Evolutionary conservation across 2,797 vertebrate species (phyloP).

Genomic region (Glyptemys insculpta): DNA sequence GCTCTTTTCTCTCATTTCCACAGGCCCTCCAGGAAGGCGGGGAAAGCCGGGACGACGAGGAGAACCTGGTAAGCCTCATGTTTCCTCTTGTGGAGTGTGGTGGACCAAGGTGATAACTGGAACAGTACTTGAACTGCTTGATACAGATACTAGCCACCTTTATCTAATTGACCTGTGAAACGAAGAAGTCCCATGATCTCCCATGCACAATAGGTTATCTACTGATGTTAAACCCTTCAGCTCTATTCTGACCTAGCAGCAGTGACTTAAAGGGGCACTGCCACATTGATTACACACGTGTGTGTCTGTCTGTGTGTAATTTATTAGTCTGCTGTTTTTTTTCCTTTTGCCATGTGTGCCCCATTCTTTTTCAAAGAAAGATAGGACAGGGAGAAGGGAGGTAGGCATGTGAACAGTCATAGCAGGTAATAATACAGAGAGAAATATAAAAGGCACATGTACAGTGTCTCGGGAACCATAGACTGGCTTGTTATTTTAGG

Average conservation of each 20-base stretch:
- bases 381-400: neutral
- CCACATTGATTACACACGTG: neutral
- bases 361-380: rapidly evolving
- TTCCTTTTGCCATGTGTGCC: neutral
- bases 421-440: neutral
- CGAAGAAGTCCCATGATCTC: rapidly evolving
- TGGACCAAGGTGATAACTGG: neutral
- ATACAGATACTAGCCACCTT: rapidly evolving
- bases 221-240: neutral
- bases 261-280: neutral
- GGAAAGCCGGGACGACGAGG: slow-evolving; percentile 88
- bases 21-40: slow-evolving; percentile 94
- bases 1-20: slow-evolving; percentile 63
- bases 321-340: neutral
- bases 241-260: no score
- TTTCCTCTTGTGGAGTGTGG: neutral
- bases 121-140: neutral
- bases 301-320: neutral
- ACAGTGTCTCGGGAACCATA: neutral
- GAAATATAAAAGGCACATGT: neutral
- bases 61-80: slow-evolving; percentile 87
- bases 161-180: rapidly evolving
- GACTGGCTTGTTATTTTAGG: rapidly evolving
- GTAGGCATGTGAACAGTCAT: neutral
- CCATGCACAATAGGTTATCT: neutral